phyloP scores from a whole-genome alignment of 1,140 invertebrate genomes.

The Diachasmimorpha longicaudata region DNA sequence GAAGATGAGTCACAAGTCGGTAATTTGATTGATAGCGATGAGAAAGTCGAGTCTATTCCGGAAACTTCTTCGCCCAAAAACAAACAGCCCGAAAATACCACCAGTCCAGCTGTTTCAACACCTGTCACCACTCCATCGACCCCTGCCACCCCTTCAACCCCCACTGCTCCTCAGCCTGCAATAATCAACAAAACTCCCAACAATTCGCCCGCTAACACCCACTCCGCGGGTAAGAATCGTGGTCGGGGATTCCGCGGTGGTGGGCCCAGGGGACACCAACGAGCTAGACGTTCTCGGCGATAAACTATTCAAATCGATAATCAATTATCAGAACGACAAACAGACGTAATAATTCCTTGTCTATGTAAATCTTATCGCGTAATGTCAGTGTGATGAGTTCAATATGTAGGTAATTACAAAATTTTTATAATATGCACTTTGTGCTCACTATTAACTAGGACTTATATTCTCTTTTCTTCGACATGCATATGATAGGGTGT shows the following conservation, averaged over 20 bases:
- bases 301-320: conserved; percentile 34
- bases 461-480: background rate
- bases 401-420: background rate
- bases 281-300: conserved; percentile 55
- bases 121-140: background rate
- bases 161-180: background rate
- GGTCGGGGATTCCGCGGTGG: conserved; percentile 38
- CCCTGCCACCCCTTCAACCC: background rate
- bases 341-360: background rate
- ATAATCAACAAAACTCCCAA: conserved; percentile 6
- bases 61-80: conserved; percentile 22
- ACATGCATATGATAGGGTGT: background rate
- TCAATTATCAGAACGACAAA: background rate
- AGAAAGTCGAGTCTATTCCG: conserved; percentile 38
- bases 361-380: background rate
- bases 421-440: background rate
- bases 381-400: background rate
- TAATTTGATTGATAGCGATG: conserved; percentile 47
- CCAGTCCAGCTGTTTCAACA: conserved; percentile 10
- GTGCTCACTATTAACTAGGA: background rate
- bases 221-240: conserved; percentile 29
- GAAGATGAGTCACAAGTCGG: conserved; percentile 49
- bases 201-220: conserved; percentile 4
- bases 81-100: conserved; percentile 17
- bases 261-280: conserved; percentile 30